phyloP scores from a whole-genome alignment of 2,888 invertebrate genomes.

The Leucania comma region DNA sequence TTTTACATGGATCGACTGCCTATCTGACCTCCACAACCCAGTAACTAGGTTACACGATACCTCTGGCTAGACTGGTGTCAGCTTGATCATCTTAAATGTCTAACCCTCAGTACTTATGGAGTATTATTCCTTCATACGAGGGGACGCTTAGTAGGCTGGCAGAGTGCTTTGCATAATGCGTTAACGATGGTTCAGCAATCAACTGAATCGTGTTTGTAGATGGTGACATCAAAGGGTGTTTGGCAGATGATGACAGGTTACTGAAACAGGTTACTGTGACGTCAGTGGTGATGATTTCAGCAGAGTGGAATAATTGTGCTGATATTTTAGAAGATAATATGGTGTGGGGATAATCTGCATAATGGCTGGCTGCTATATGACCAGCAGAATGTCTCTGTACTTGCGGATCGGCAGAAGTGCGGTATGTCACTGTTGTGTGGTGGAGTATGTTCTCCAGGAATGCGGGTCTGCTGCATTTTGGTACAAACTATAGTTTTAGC shows the following conservation, averaged over 20 bases:
- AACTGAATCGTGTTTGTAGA: background rate
- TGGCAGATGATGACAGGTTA: background rate
- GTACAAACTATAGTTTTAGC: background rate
- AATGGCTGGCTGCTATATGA: background rate
- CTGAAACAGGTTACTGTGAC: background rate
- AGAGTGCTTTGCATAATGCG: background rate
- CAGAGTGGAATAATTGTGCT: background rate
- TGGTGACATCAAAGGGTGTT: background rate
- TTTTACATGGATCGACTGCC: background rate
- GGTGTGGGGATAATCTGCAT: background rate
- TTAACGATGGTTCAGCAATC: background rate
- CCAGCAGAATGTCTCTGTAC: background rate
- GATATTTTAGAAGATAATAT: background rate
- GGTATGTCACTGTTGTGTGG: background rate
- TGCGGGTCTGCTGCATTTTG: background rate
- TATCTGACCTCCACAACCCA: background rate
- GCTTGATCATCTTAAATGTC: conserved; percentile 7
- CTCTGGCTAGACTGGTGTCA: background rate
- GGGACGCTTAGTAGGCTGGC: background rate
- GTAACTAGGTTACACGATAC: background rate
- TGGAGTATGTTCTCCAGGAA: background rate
- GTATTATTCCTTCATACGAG: background rate
- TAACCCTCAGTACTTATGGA: background rate
- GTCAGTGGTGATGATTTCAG: background rate
- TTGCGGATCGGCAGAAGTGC: background rate